Base-by-base conservation (phyloP, 2,888 invertebrate species). In the Stenotaenia linearis region DNA sequence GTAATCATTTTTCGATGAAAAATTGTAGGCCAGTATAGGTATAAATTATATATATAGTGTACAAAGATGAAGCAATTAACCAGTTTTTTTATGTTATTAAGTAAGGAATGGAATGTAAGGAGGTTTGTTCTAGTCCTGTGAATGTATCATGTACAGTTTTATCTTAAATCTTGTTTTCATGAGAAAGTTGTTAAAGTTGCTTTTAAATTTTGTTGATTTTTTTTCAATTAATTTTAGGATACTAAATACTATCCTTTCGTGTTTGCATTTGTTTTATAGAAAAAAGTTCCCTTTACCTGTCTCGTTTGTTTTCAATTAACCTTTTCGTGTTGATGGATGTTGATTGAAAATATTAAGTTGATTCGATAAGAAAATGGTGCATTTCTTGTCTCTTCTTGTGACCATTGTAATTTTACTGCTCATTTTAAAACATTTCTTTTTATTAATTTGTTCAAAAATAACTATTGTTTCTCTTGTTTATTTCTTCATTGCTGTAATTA, bases 71-170 rank as follows among this genome's bases (percentile, higher is more conserved):
- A 69, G 10, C 28, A 69, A 12, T 69, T 69, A 69, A 69, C 25
- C 69, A 28, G 28, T 69, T 69, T 69, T 69, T 69, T 25, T 69
- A 28, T 69, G 9, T 9, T 50, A 50, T n/a, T 15, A 50, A 5
- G 50, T 21, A 69, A 9, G 28, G 28, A 69, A 69, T 69, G 69
- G 69, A 69, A 69, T 69, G 69, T 69, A 69, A 69, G 69, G 69
- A 69, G 69, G 69, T 69, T 69, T 69, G 69, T 69, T 69, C 69
- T 69, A 69, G 69, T 69, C 69, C 28, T 69, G 69, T 69, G 28
- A 69, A 69, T 69, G 69, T 50, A 50, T 50, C 50, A 18, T 50
- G 50, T 69, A 69, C 69, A 69, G 69, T 69, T 69, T 61, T 61
- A 61, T 23, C 61, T 10, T 61, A 25, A 69, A 69, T 69, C 69